phyloP scores from a whole-genome alignment of 2,797 vertebrate genomes.

The Etheostoma perlongum region DNA sequence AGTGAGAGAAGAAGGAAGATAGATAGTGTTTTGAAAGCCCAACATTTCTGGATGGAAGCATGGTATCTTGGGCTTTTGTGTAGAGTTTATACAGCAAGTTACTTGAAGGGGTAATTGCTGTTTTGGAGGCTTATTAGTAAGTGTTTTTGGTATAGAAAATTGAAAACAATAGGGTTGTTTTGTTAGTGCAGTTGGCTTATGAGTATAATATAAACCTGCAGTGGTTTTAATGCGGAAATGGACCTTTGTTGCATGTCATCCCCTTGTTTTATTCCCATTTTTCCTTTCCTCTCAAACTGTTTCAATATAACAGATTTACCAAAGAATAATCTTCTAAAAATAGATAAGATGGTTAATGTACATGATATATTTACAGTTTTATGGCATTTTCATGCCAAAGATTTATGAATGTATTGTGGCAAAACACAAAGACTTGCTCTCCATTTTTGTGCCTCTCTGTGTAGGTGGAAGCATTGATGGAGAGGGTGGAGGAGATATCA shows the following conservation, averaged over 20 bases:
- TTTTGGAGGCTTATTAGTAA: slow-evolving; percentile 21
- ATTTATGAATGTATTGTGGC: neutral
- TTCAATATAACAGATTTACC: slow-evolving; percentile 1
- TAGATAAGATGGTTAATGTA: neutral
- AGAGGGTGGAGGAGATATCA: slow-evolving; percentile 89
- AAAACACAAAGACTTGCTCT: neutral
- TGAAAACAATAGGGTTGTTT: slow-evolving; percentile 5
- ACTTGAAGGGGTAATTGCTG: slow-evolving; percentile 44
- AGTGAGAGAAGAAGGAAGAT: slow-evolving; percentile 30
- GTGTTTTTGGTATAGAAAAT: slow-evolving; percentile 4
- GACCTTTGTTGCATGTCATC: slow-evolving; percentile 70
- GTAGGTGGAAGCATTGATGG: slow-evolving; percentile 91
- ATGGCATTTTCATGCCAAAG: neutral
- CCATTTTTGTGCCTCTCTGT: slow-evolving; percentile 5
- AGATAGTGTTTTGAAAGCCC: slow-evolving; percentile 13
- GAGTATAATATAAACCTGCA: slow-evolving; percentile 23
- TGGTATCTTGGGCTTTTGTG: slow-evolving; percentile 19
- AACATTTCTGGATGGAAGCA: slow-evolving; percentile 4
- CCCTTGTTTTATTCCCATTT: slow-evolving; percentile 69
- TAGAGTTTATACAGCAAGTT: slow-evolving; percentile 37
- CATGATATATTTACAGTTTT: neutral
- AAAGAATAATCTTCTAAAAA: neutral
- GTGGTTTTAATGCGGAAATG: slow-evolving; percentile 24
- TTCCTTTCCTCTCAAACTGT: slow-evolving; percentile 59
- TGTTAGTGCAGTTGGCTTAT: slow-evolving; percentile 37